Evolutionary conservation across 2,113 vertebrate genomes (phyloP).

Genomic region (Sebastes schlegelii): DNA sequence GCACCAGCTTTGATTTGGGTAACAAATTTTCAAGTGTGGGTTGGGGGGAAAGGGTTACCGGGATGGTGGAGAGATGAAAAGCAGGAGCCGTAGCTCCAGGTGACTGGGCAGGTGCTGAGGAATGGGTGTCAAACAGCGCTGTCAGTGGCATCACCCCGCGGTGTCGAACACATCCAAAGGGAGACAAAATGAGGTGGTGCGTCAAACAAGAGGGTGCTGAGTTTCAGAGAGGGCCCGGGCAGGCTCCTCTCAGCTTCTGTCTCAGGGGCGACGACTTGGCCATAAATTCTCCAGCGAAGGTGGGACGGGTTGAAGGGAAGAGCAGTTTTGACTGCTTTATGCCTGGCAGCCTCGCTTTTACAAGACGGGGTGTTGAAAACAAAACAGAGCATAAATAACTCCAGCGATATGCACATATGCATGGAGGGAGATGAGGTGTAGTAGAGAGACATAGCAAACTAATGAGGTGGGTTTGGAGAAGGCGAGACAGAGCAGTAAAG

Average conservation of each 20-base stretch:
- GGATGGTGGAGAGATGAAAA: constrained; percentile 62
- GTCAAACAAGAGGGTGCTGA: constrained; percentile 66
- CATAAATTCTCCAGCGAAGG: constrained; percentile 77
- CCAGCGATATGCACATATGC: constrained; percentile 70
- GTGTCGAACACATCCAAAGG: constrained; percentile 45
- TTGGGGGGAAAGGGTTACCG: constrained; percentile 12
- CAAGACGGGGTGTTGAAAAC: constrained; percentile 77
- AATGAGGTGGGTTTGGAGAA: constrained; percentile 62
- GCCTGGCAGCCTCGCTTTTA: constrained; percentile 73
- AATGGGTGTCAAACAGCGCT: constrained; percentile 54
- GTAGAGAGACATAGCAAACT: constrained; percentile 36
- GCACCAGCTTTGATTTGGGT: constrained; percentile 77
- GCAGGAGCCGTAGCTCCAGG: constrained; percentile 70
- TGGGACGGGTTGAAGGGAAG: constrained; percentile 60
- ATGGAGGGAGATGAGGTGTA: constrained; percentile 44
- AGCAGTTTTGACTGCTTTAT: constrained; percentile 66
- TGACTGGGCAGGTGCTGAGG: constrained; percentile 72
- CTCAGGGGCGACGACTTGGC: constrained; percentile 73
- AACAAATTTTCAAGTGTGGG: constrained; percentile 64
- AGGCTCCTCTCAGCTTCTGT: constrained; percentile 68
- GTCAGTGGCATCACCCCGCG: constrained; percentile 62
- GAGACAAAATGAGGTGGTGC: constrained; percentile 61
- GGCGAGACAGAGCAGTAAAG: constrained; percentile 30
- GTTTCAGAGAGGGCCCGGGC: constrained; percentile 63
- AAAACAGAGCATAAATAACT: constrained; percentile 78